A percentile compares a stretch with the other conserved stretches of the same genome.
Evolutionary conservation across 2,888 invertebrate species (phyloP).

Genomic region (Cephus pygmeus): DNA sequence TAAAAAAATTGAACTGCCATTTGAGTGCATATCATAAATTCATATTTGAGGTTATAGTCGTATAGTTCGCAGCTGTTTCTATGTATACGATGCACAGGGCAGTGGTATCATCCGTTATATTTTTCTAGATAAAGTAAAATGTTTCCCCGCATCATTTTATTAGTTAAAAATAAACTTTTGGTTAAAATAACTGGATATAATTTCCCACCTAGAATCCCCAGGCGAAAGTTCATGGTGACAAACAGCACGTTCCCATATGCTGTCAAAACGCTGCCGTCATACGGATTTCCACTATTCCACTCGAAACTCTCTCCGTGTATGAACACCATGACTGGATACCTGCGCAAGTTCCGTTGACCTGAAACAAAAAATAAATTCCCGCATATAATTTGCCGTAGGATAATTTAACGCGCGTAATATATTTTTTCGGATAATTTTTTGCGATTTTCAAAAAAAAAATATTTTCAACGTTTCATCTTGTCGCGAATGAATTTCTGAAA

Average conservation of each 20-base stretch:
- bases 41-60: background rate
- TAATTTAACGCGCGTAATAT: background rate
- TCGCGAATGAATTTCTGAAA: background rate
- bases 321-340: conserved; percentile 88
- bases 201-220: conserved; percentile 82
- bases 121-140: background rate
- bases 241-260: conserved; percentile 91
- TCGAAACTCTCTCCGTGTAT: conserved; percentile 96
- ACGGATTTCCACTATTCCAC: conserved; percentile 97
- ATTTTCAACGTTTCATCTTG: background rate
- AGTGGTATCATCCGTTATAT: background rate
- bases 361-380: conserved; percentile 26
- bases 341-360: conserved; percentile 62
- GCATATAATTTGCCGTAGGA: no score
- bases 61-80: background rate
- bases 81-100: background rate
- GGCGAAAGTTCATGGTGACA: conserved; percentile 84
- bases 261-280: conserved; percentile 93
- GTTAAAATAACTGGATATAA: background rate
- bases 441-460: background rate
- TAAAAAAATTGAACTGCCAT: background rate
- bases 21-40: background rate
- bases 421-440: background rate
- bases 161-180: background rate
- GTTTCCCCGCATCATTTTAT: background rate